A percentile compares a stretch with the other conserved stretches of the same genome.
Evolutionary conservation across 2,888 invertebrate genomes (phyloP).

Genomic region (Lochmaea crataegi): DNA sequence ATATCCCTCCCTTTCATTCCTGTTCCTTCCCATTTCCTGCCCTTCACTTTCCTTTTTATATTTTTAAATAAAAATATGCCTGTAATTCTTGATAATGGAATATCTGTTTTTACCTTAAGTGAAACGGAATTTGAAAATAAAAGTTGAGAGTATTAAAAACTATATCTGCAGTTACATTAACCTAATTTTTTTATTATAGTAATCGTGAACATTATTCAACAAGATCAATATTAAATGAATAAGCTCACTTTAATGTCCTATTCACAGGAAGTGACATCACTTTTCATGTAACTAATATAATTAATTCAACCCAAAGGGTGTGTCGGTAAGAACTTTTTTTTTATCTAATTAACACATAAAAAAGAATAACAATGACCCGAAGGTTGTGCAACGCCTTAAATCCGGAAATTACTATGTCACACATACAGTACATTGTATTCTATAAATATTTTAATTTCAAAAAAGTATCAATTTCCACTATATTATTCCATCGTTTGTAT

Average conservation of each 20-base stretch:
- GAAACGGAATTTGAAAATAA: too few species aligned
- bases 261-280: slow-evolving; percentile 26
- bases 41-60: too few species aligned
- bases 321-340: slow-evolving; percentile 11
- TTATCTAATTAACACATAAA: slow-evolving; percentile 15
- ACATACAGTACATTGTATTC: too few species aligned
- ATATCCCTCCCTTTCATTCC: too few species aligned
- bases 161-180: not conserved
- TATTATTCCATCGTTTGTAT: too few species aligned
- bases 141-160: too few species aligned
- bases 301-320: slow-evolving; percentile 28
- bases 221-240: slow-evolving; percentile 5
- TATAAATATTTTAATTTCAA: too few species aligned
- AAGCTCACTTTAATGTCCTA: slow-evolving; percentile 3
- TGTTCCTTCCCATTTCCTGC: too few species aligned
- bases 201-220: not conserved
- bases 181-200: not conserved
- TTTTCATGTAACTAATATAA: slow-evolving; percentile 22
- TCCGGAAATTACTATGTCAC: not conserved
- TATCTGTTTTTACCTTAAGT: not conserved
- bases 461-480: too few species aligned
- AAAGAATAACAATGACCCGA: not conserved
- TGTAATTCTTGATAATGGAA: too few species aligned
- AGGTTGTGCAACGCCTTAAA: not conserved
- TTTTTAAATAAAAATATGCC: too few species aligned